Evolutionary conservation across 2,113 vertebrate genomes (phyloP), one percentile per base, ranked within the genome.

Genomic region (Notiomystis cincta): DNA sequence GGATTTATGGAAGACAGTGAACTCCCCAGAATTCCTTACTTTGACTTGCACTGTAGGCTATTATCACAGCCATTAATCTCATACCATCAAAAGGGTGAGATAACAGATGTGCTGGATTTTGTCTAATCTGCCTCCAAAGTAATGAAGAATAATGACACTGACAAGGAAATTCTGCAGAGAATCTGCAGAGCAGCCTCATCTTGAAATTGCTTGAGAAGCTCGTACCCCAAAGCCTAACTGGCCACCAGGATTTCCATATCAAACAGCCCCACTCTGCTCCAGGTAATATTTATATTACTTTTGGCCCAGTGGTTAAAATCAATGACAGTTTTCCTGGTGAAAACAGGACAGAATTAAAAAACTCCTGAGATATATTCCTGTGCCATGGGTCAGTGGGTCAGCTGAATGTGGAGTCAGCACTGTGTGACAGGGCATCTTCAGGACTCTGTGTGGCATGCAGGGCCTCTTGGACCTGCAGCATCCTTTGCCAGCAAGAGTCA

Each of bases 101-200:
- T 82, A 96, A 94, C 37, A 85, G 58, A 93, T 93, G 87, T 77
- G 10, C 60, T 97, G 87, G 58, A 95, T 96, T 97, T 97, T 87
- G 79, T 89, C 65, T 97, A 87, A 95, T 95, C 76, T 97, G 50
- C 61, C 80, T 84, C 95, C 67, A 92, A 72, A 94, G 30, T 91
- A 96, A 97, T 95, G 93, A 98, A 86, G 51, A 96, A 57, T 82
- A 73, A 93, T 95, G 83, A 75, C 23, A 91, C 42, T 88, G 71
- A 53, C 50, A 84, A 92, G 51, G 14, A 93, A 91, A 91, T 33
- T 65, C 71, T 90, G 69, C 81, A 57, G 35, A 45, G 20, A 82
- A 62, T 62, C 30, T 78, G 31, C 35, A 89, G 44, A 71, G 53
- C 6, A 70, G 10, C 23, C 33, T 83, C 51, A 60, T 15, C 54